These are phyloP conservation scores for Furcula furcula DNA, from an alignment of 2,888 invertebrate species.

Conservation along the genomic window DNA sequence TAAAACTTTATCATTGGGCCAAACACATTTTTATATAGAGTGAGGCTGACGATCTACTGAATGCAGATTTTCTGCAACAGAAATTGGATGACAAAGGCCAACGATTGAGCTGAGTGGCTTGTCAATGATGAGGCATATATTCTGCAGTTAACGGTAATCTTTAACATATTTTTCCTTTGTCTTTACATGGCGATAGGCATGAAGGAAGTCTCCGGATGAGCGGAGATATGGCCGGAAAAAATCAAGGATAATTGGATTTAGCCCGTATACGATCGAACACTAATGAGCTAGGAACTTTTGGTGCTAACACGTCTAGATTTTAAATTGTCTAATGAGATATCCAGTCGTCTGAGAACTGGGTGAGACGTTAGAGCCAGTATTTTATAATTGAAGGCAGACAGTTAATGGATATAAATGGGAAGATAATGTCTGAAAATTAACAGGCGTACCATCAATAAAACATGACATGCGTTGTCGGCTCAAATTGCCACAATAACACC, in stretches of 20 bases:
- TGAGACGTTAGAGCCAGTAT: neutral
- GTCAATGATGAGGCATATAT: too few species aligned
- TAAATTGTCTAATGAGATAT: conserved; percentile 7
- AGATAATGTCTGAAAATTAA: neutral
- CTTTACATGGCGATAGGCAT: too few species aligned
- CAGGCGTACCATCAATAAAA: conserved; percentile 14
- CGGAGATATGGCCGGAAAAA: conserved; percentile 16
- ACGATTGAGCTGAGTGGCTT: too few species aligned
- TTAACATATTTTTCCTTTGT: too few species aligned
- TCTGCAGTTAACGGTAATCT: too few species aligned
- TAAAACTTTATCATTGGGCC: too few species aligned
- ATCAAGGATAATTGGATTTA: conserved; percentile 22
- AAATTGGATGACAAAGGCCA: too few species aligned
- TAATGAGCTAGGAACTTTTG: conserved; percentile 5
- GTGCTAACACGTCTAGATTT: conserved; percentile 6
- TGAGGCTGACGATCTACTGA: too few species aligned
- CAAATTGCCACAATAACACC: conserved; percentile 18
- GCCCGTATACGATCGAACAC: conserved; percentile 9
- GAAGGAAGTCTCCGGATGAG: neutral
- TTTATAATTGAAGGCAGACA: neutral
- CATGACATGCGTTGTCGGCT: conserved; percentile 17
- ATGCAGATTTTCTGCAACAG: too few species aligned
- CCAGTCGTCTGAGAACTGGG: conserved; percentile 7
- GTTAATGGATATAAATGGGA: neutral
- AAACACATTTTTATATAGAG: too few species aligned